Evolutionary conservation across 2,888 invertebrate species (phyloP), one percentile per base, ranked within the genome.

Genomic region (Ischnus inquisitorius): DNA sequence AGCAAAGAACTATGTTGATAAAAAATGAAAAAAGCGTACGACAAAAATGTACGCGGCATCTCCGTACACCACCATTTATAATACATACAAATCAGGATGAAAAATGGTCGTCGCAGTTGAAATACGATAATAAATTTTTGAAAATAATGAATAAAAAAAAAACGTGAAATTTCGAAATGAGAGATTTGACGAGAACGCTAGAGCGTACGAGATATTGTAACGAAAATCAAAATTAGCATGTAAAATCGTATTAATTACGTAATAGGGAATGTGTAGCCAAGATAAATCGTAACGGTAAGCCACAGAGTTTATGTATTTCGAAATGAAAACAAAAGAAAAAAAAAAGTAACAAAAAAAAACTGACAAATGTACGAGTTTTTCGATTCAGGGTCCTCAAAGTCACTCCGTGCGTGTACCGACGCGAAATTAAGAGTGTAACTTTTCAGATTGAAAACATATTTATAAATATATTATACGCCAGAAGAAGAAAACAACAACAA

Each of bases 201-300:
- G 34, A 51, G 67, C 67, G 67, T 72, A 48, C 22, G 68, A 76
- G 75, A 83, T 69, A 78, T 84, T 78, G 81, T 81, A 84, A 84
- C 80, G 80, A 81, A 85, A 87, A 87, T 87, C 87, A 87, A 87
- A 87, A 87, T 85, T 87, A 87, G 86, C 84, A 75, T 34, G 60
- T 86, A 87, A 86, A 67, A 60, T 82, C 46, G 57, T 79, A 84
- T 81, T 84, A 83, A 86, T 82, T 54, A 69, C 78, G 76, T 69
- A 67, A 54, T 65, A 71, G 62, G 48, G 43, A 79, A 57, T 46
- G 57, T 75, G 78, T 79, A 79, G 79, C 48, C 77, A 82, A 80
- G 83, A 65, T 71, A 71, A 74, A 57, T 6, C 34, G 74, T 81
- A 78, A 64, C n/a, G 41, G 74, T 81, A 74, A 84, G 80, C 57